Conservation (phyloP, 1,140 invertebrate genomes). For the Drosophila sp. region DNA sequence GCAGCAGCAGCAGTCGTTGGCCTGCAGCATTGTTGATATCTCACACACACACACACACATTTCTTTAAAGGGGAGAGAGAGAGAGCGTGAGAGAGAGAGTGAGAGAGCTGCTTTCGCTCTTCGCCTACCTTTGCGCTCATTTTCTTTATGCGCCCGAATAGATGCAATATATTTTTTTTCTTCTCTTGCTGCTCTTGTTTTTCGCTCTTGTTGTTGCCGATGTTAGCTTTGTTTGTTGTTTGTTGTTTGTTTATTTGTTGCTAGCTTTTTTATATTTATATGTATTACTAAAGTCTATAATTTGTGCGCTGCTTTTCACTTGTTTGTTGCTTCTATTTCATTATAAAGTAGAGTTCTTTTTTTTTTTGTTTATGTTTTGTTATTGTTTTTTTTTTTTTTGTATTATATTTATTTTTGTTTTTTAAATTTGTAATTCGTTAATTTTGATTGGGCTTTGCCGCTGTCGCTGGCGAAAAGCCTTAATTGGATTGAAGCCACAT, state of each 20-base stretch:
- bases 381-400: constrained; percentile 11
- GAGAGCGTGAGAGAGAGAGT: constrained; percentile 10
- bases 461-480: constrained; percentile 2
- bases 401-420: too few species aligned
- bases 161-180: constrained; percentile 65
- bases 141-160: constrained; percentile 76
- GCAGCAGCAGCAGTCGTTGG: constrained; percentile 6
- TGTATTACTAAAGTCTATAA: not conserved
- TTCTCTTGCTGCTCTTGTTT: constrained; percentile 32
- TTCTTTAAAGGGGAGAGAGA: constrained; percentile 7
- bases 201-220: constrained; percentile 6
- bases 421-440: not conserved
- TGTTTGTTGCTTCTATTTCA: constrained; percentile 11
- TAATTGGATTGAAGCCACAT: constrained; percentile 27
- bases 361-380: constrained; percentile 7
- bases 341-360: constrained; percentile 6
- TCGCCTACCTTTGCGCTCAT: constrained; percentile 80
- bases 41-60: constrained; percentile 14
- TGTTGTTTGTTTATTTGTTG: constrained; percentile 2
- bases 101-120: constrained; percentile 43
- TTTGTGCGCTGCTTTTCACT: constrained; percentile 12
- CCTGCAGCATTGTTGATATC: constrained; percentile 53
- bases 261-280: not conserved
- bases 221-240: not conserved
- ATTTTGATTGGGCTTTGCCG: not conserved